Percentiles rank a stretch among this genome's conserved stretches.
Evolutionary conservation across 2,797 vertebrate species (phyloP).

Genomic region (Sparus aurata): DNA sequence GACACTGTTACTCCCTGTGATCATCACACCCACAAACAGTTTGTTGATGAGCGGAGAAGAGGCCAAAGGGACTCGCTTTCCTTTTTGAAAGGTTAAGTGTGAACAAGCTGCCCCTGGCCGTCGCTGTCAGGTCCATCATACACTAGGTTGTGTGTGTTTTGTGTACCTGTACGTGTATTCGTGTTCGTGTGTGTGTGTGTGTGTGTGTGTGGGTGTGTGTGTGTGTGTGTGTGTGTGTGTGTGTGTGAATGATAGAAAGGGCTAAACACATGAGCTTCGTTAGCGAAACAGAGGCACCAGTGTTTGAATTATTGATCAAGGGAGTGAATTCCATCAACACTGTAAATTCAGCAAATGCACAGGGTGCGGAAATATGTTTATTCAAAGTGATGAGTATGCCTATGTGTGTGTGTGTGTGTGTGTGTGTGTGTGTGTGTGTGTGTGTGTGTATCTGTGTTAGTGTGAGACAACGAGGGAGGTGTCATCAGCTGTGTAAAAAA

Average conservation of each 20-base stretch:
- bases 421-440: constrained; percentile 1
- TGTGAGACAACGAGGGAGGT: constrained; percentile 2
- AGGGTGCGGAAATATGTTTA: constrained; percentile 47
- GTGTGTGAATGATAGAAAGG: constrained; percentile 15
- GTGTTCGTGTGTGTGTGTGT: neutral
- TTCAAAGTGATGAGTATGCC: constrained; percentile 47
- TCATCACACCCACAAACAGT: constrained; percentile 31
- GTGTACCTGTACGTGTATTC: neutral
- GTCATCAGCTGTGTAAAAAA: neutral
- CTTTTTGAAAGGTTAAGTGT: constrained; percentile 46
- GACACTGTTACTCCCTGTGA: constrained; percentile 40
- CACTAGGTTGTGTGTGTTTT: constrained; percentile 20
- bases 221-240: constrained; percentile 15
- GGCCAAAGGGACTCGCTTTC: constrained; percentile 37
- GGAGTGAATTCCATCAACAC: constrained; percentile 63
- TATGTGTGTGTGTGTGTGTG: constrained; percentile 5
- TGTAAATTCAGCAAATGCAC: constrained; percentile 64
- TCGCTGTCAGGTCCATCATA: constrained; percentile 22
- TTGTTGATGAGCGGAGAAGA: constrained; percentile 41
- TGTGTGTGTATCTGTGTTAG: neutral
- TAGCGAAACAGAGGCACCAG: constrained; percentile 52
- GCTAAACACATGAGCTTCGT: constrained; percentile 45
- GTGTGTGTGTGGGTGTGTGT: constrained; percentile 1
- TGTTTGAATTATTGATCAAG: constrained; percentile 81
- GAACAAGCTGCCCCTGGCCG: constrained; percentile 44